These are phyloP conservation scores for Neomonachus schauinslandi DNA, from an alignment of 2,113 vertebrate genomes.

Conservation along the genomic window DNA sequence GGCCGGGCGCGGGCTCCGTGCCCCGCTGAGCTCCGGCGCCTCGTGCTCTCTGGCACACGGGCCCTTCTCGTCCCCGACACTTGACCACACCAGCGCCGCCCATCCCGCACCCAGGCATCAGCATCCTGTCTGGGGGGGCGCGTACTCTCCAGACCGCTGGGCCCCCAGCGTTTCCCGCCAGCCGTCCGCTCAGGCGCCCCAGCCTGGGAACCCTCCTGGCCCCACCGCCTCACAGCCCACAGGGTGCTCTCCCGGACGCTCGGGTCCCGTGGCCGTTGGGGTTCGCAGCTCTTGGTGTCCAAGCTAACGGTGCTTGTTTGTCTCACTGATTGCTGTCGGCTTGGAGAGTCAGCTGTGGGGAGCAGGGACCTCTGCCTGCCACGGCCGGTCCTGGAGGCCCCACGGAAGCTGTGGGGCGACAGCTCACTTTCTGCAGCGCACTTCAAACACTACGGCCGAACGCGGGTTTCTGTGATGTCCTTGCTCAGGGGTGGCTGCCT, in stretches of 20 bases:
- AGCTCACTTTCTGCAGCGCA: neutral
- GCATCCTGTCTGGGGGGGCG: neutral
- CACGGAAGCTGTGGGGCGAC: fast-evolving
- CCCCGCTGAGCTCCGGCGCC: neutral
- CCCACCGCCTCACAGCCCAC: fast-evolving
- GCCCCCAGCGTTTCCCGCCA: neutral
- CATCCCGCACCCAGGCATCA: neutral
- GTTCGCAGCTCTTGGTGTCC: neutral
- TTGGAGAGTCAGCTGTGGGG: neutral
- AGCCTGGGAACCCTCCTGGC: neutral
- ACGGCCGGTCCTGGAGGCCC: neutral
- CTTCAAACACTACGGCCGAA: fast-evolving
- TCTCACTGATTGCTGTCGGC: neutral
- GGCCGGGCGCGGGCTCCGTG: fast-evolving
- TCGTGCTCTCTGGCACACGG: too few species aligned
- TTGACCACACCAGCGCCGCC: neutral
- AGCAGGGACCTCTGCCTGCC: neutral
- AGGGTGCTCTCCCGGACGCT: fast-evolving
- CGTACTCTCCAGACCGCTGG: neutral
- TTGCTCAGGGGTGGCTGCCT: neutral
- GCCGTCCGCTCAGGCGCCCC: neutral
- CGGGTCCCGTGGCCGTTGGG: too few species aligned
- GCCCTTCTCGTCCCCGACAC: neutral
- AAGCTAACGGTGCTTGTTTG: neutral
- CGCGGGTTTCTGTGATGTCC: neutral